Conservation (phyloP, 2,888 invertebrate species). For the Spisula solida region DNA sequence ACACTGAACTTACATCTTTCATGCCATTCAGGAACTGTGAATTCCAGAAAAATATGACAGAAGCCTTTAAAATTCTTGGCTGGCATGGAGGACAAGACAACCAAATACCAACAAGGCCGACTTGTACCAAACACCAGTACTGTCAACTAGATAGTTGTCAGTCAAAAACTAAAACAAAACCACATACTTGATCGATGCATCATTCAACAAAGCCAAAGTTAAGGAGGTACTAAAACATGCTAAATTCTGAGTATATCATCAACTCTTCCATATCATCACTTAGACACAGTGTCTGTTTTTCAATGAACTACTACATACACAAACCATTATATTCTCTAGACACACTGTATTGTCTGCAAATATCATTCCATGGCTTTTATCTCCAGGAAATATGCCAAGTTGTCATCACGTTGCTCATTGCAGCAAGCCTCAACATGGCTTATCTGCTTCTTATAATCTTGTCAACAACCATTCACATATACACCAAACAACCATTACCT, state of each 20-base stretch:
- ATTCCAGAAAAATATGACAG: no score
- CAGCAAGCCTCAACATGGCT: background rate
- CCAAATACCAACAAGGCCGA: background rate
- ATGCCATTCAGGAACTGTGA: no score
- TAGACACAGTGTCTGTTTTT: background rate
- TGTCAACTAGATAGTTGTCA: background rate
- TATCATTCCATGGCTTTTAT: background rate
- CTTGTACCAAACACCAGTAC: background rate
- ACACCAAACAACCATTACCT: background rate
- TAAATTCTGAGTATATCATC: no score
- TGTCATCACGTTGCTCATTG: conserved; percentile 6
- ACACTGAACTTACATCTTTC: no score
- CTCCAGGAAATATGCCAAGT: background rate
- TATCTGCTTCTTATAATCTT: background rate
- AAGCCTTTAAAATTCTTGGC: no score
- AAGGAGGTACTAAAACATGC: background rate
- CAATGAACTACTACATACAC: background rate
- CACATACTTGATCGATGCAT: background rate
- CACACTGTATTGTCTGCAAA: background rate
- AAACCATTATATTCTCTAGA: background rate
- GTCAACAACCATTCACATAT: background rate
- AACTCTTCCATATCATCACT: background rate
- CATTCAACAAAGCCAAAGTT: background rate
- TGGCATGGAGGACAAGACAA: no score
- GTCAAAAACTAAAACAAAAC: background rate